These are phyloP conservation scores for Callipepla squamata DNA, from an alignment of 2,113 vertebrate species.

Conservation along the genomic window DNA sequence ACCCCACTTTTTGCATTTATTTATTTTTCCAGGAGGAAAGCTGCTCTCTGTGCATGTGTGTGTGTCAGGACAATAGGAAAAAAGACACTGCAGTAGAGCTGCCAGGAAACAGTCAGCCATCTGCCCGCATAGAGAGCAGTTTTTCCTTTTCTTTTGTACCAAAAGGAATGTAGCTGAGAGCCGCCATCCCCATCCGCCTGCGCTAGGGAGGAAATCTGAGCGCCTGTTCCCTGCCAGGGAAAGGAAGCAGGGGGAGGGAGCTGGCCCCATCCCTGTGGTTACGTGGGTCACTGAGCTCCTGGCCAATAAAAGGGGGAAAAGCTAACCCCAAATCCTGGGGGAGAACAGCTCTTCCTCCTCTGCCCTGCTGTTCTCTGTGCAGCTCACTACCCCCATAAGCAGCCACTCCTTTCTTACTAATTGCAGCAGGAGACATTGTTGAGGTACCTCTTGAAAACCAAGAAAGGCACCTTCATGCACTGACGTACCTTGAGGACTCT, in stretches of 20 bases:
- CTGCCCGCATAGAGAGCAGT: neutral
- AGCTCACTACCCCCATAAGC: neutral
- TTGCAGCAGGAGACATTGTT: neutral
- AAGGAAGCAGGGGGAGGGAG: constrained; percentile 62
- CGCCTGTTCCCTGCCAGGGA: neutral
- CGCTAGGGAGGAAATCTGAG: constrained; percentile 65
- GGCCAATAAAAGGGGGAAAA: constrained; percentile 9
- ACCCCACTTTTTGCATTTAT: neutral
- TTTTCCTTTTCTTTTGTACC: constrained; percentile 31
- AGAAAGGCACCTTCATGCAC: rapidly evolving
- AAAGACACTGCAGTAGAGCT: neutral
- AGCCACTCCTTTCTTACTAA: neutral
- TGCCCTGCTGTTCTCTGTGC: neutral
- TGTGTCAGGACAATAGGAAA: constrained; percentile 50
- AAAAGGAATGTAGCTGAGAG: constrained; percentile 41
- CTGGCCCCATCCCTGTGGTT: neutral
- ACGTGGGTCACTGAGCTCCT: constrained; percentile 23
- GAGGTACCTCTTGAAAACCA: neutral
- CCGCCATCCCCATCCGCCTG: constrained; percentile 49
- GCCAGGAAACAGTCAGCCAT: constrained; percentile 59
- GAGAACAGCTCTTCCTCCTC: neutral
- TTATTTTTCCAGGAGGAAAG: constrained; percentile 40
- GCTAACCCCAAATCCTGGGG: neutral
- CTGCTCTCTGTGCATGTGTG: neutral
- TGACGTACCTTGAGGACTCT: neutral